phyloP scores from a whole-genome alignment of 2,113 vertebrate species.

The Corynorhinus townsendii region DNA sequence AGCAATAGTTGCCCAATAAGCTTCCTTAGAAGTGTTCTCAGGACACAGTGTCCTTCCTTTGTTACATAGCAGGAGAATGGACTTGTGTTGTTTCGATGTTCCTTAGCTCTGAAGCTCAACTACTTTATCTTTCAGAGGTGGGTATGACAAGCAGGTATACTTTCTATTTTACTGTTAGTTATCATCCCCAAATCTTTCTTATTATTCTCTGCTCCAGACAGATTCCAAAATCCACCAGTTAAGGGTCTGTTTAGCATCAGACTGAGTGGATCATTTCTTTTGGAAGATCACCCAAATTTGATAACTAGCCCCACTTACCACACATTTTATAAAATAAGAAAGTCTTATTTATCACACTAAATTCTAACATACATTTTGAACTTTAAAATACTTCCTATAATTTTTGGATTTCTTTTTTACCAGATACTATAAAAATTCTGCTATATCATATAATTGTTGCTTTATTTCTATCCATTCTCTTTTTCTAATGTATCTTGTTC shows the following conservation, averaged over 20 bases:
- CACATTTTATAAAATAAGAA: neutral
- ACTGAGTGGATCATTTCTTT: slow-evolving; percentile 1
- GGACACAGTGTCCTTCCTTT: neutral
- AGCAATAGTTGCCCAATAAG: neutral
- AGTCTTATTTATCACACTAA: neutral
- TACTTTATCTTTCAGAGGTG: neutral
- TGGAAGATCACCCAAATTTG: neutral
- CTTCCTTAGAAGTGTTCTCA: neutral
- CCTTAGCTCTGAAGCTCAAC: neutral
- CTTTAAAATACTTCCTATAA: neutral
- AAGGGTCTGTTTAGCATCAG: neutral
- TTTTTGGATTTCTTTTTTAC: neutral
- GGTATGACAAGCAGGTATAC: neutral
- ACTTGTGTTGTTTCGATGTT: neutral
- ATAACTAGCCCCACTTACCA: neutral
- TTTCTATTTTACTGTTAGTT: neutral
- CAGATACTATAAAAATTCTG: neutral
- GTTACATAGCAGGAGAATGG: neutral
- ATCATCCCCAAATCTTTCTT: neutral
- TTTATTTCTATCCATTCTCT: neutral
- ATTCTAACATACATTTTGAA: neutral
- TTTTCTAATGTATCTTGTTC: neutral
- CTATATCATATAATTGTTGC: neutral
- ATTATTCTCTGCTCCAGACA: neutral
- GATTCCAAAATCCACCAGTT: neutral